Conservation (phyloP, 2,797 vertebrate genomes). For the Meda fulgida region DNA sequence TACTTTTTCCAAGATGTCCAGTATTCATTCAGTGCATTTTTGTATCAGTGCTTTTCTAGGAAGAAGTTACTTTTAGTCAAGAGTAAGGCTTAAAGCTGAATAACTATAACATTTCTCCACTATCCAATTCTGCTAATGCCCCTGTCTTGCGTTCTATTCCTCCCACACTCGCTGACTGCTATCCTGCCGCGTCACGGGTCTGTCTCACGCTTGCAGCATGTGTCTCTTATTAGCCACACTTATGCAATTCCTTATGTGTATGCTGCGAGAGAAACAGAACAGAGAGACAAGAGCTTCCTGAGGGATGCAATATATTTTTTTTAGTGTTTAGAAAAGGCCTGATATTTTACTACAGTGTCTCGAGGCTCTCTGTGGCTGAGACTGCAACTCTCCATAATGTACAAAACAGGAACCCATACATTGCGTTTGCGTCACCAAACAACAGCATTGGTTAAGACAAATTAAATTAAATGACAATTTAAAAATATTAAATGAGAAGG, state of each 20-base stretch:
- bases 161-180: constrained; percentile 71
- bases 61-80: not conserved
- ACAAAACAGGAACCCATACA: not conserved
- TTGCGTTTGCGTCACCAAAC: not conserved
- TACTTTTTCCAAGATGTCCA: not conserved
- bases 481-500: not conserved
- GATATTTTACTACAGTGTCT: not conserved
- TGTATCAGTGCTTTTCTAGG: not conserved
- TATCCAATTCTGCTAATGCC: not conserved
- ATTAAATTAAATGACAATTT: not conserved
- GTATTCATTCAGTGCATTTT: not conserved
- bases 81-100: not conserved
- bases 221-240: constrained; percentile 72
- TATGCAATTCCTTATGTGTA: constrained; percentile 75
- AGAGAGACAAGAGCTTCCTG: not conserved
- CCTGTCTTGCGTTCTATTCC: constrained; percentile 60
- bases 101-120: constrained; percentile 60
- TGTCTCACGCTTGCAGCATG: constrained; percentile 78
- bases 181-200: constrained; percentile 75
- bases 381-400: not conserved
- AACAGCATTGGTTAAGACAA: not conserved
- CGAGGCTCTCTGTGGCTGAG: not conserved
- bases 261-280: constrained; percentile 56
- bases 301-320: not conserved
- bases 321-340: not conserved